phyloP scores from a whole-genome alignment of 1,140 invertebrate species.

The Trichonephila clavipes region DNA sequence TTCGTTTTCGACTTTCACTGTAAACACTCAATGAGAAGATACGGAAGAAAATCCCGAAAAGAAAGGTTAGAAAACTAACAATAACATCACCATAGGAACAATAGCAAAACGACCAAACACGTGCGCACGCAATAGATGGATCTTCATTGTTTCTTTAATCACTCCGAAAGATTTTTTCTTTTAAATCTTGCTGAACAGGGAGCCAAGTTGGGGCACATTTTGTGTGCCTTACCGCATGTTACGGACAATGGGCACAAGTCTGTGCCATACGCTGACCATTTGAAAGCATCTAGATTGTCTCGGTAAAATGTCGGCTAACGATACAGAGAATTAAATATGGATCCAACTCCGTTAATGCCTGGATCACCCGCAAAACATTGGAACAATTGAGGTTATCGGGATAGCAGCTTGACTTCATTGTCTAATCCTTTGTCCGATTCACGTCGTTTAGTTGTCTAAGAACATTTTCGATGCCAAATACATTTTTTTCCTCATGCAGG shows the following conservation, averaged over 20 bases:
- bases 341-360: not conserved
- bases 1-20: not conserved
- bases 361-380: constrained; percentile 63
- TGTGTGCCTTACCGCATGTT: not conserved
- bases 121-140: constrained; percentile 48
- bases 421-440: constrained; percentile 59
- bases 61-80: not conserved
- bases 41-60: not conserved
- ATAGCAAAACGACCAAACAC: constrained; percentile 34
- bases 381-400: constrained; percentile 74
- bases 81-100: constrained; percentile 32
- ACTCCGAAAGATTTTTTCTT: constrained; percentile 2
- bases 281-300: not conserved
- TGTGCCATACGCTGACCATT: not conserved
- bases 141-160: not conserved
- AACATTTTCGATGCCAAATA: constrained; percentile 50
- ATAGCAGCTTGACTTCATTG: constrained; percentile 39
- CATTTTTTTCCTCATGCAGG: constrained; percentile 56
- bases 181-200: not conserved
- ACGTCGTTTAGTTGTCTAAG: constrained; percentile 21
- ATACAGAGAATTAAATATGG: constrained; percentile 12
- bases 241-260: constrained; percentile 13
- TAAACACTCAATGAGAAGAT: not conserved
- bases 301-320: not conserved
- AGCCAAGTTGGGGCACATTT: not conserved